These are phyloP conservation scores for Manis pentadactyla DNA, from an alignment of 2,797 vertebrate species.

Conservation along the genomic window DNA sequence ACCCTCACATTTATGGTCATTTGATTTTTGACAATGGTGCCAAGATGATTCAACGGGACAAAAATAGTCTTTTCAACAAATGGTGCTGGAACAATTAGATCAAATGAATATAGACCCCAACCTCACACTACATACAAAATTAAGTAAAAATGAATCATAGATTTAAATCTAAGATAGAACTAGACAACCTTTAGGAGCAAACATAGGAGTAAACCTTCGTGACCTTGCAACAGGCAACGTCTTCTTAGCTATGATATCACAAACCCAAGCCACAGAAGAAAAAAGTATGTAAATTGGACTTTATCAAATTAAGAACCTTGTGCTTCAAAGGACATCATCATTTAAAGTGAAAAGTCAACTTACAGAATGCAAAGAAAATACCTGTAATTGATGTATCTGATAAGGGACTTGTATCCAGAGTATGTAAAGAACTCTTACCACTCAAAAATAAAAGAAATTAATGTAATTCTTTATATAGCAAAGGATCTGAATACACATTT, in stretches of 20 bases:
- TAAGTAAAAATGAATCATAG: background rate
- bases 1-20: background rate
- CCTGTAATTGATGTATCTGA: background rate
- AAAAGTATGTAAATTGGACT: background rate
- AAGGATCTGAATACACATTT: slow-evolving; percentile 13
- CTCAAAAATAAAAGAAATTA: background rate
- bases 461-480: background rate
- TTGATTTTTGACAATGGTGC: background rate
- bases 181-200: background rate
- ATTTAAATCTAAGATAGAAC: background rate
- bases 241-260: background rate
- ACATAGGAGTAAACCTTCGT: background rate
- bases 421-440: background rate
- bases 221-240: background rate
- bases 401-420: background rate
- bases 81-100: background rate
- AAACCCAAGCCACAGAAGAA: background rate
- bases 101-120: background rate
- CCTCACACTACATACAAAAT: background rate
- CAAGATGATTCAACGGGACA: background rate
- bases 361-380: background rate
- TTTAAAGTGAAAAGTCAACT: background rate
- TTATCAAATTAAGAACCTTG: slow-evolving; percentile 19
- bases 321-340: background rate
- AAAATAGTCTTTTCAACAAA: slow-evolving; percentile 3